phyloP scores from a whole-genome alignment of 2,797 vertebrate species.

The Melanotaenia parkinsoni region DNA sequence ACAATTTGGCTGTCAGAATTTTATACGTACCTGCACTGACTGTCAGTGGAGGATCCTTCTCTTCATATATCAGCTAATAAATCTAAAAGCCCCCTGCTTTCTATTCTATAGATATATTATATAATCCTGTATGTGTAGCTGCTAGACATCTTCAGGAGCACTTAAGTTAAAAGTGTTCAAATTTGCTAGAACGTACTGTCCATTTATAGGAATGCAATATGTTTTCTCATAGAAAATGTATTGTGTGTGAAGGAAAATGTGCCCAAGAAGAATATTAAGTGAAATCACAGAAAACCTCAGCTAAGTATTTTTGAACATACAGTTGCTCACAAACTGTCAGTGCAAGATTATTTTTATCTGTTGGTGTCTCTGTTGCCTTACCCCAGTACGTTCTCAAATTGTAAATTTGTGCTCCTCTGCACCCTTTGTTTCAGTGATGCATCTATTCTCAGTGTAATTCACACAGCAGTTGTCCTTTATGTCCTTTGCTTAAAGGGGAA shows the following conservation, averaged over 20 bases:
- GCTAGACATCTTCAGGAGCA: slow-evolving; percentile 10
- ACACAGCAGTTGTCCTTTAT: slow-evolving; percentile 71
- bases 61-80: slow-evolving; percentile 54
- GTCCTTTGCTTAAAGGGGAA: slow-evolving; percentile 74
- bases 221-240: slow-evolving; percentile 26
- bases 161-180: slow-evolving; percentile 23
- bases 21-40: slow-evolving; percentile 66
- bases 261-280: slow-evolving; percentile 44
- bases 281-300: slow-evolving; percentile 42
- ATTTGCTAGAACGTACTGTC: slow-evolving; percentile 22
- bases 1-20: slow-evolving; percentile 70
- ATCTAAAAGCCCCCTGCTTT: slow-evolving; percentile 51
- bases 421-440: slow-evolving; percentile 61
- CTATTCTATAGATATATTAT: slow-evolving; percentile 46
- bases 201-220: slow-evolving; percentile 15
- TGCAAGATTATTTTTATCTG: slow-evolving; percentile 72
- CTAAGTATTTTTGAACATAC: slow-evolving; percentile 45
- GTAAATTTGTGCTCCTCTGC: slow-evolving; percentile 50
- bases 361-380: slow-evolving; percentile 67
- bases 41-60: slow-evolving; percentile 57
- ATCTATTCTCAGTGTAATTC: slow-evolving; percentile 66
- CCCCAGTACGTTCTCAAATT: slow-evolving; percentile 54
- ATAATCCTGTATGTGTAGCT: slow-evolving; percentile 7
- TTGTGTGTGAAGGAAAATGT: slow-evolving; percentile 54
- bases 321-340: slow-evolving; percentile 58